Base-by-base conservation (phyloP, 1,140 invertebrate genomes). In the Proales similis region DNA sequence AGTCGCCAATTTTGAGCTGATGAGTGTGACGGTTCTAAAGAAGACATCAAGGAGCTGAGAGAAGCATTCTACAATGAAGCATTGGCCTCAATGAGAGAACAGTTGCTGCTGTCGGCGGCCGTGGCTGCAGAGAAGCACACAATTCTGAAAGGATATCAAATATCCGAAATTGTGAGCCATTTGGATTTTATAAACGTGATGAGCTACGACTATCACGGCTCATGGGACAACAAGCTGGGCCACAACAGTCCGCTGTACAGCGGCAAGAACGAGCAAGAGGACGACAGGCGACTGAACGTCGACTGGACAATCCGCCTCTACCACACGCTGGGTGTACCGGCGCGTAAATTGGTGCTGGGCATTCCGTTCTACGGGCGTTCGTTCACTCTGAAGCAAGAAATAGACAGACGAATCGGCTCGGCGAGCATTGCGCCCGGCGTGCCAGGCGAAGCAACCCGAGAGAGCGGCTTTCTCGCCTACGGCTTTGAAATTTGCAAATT, bases 141-240 rank as follows among this genome's bases (percentile, higher is more conserved):
- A 3, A 51, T 66, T 36, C 38, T 67, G 53, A 68, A 74, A 0
- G 84, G 82, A 0, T 91, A 91, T 67, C 83, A 90, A 71, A 78
- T 91, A n/a, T 74, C 79, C 6, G 78, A 81, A 66, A 76, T 91
- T 27, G 82, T 84, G 9, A 30, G 53, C 69, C 83, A 91, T 73
- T 74, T 95, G 62, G 91, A 96, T 76, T 94, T 92, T 80, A 86
- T 96, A 77, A 95, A 94, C 77, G 79, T 95, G 26, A 79, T 79
- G 77, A 67, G 93, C 85, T 82, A 93, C 77, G 61, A 63, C 29
- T 38, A 45, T 63, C 61, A 63, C 43, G 61, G 61, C 30, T 32
- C 43, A 14, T 63, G 61, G 61, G 61, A 63, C 19, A 63, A 47
- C 29, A 38, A 38, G 30, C 26, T 43, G 38, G 61, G 61, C 30